A percentile compares a stretch with the other conserved stretches of the same genome.
These are phyloP conservation scores for Lampropteryx suffumata DNA, from an alignment of 2,888 invertebrate genomes.

Conservation along the genomic window DNA sequence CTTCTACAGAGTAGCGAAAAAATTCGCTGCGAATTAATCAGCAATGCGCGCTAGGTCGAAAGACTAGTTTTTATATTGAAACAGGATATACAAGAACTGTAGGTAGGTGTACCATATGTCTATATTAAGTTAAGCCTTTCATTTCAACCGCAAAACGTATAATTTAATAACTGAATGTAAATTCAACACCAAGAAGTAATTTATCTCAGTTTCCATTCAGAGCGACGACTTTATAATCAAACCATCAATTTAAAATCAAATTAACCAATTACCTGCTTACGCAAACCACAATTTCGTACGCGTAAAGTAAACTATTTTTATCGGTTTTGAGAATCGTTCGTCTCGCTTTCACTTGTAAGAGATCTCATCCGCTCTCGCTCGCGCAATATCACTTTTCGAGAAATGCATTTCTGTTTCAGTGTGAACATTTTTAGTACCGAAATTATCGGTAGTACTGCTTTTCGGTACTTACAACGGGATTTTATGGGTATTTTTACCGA, in stretches of 20 bases:
- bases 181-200: constrained; percentile 33
- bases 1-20: no score
- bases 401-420: constrained; percentile 34
- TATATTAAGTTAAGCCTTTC: background rate
- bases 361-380: constrained; percentile 23
- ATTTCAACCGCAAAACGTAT: constrained; percentile 23
- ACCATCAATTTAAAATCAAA: constrained; percentile 43
- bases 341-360: constrained; percentile 31
- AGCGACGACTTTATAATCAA: constrained; percentile 33
- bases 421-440: constrained; percentile 56
- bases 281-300: constrained; percentile 37
- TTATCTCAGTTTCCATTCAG: constrained; percentile 44
- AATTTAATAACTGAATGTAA: constrained; percentile 35
- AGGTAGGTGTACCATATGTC: background rate
- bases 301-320: constrained; percentile 40
- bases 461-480: constrained; percentile 62
- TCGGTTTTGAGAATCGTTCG: constrained; percentile 41
- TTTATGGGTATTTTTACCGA: constrained; percentile 51
- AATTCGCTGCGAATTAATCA: no score
- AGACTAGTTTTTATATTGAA: no score
- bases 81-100: no score
- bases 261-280: constrained; percentile 52
- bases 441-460: constrained; percentile 51
- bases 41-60: no score
- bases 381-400: constrained; percentile 31